Percentiles rank a stretch among this genome's conserved stretches.
These are phyloP conservation scores for Trachymyrmex cornetzi DNA, from an alignment of 1,140 invertebrate genomes.

Conservation along the genomic window DNA sequence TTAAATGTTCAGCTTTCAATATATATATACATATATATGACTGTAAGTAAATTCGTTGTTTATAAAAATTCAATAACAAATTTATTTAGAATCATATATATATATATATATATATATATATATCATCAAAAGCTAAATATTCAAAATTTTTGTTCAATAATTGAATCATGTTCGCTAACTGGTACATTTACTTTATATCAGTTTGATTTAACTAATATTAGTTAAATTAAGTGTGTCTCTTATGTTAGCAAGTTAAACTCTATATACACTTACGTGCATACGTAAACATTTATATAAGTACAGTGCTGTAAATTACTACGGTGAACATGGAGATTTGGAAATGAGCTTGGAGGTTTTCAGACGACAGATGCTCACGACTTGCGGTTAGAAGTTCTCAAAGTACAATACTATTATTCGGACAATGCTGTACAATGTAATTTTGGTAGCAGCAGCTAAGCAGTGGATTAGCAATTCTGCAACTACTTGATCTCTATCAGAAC, in stretches of 20 bases:
- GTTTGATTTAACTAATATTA: background rate
- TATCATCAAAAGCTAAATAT: too few species aligned
- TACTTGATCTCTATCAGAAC: constrained; percentile 27
- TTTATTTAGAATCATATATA: too few species aligned
- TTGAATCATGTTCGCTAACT: too few species aligned
- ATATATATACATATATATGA: too few species aligned
- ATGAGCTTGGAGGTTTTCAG: constrained; percentile 30
- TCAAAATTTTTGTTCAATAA: too few species aligned
- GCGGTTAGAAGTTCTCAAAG: constrained; percentile 38
- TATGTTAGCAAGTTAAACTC: background rate
- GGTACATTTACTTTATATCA: background rate
- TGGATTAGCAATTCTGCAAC: constrained; percentile 46
- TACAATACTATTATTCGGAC: constrained; percentile 47
- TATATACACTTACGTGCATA: background rate
- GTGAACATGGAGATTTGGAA: constrained; percentile 40
- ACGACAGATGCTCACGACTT: constrained; percentile 54
- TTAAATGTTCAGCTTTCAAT: too few species aligned
- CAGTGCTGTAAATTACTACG: constrained; percentile 17
- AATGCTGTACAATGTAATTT: constrained; percentile 41
- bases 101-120: too few species aligned
- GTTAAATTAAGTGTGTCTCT: background rate
- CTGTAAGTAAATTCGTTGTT: too few species aligned
- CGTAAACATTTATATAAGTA: background rate
- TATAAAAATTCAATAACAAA: too few species aligned
- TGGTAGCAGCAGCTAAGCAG: constrained; percentile 32